Percentiles rank a stretch among this genome's conserved stretches.
These are phyloP conservation scores for Argynnis bischoffii DNA, from an alignment of 2,888 invertebrate genomes.

Conservation along the genomic window DNA sequence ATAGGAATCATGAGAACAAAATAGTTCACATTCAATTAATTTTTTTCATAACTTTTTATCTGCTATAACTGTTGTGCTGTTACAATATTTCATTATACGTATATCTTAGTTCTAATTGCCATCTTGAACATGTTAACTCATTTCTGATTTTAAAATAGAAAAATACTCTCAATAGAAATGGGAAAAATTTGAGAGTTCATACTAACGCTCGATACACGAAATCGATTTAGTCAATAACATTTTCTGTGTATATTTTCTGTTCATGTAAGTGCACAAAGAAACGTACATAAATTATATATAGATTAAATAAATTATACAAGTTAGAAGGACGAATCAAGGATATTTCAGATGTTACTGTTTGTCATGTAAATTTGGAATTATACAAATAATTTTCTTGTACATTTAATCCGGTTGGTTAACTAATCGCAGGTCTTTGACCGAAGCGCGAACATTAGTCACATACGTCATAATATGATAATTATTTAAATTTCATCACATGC, in stretches of 20 bases:
- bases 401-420: slow-evolving; percentile 24
- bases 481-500: slow-evolving; percentile 21
- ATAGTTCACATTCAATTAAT: slow-evolving; percentile 37
- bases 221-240: too few relatives aligned
- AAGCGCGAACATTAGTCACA: slow-evolving; percentile 27
- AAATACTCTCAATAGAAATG: too few relatives aligned
- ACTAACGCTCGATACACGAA: too few relatives aligned
- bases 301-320: too few relatives aligned
- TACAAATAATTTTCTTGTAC: slow-evolving; percentile 5
- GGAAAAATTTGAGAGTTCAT: too few relatives aligned
- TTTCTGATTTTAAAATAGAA: too few relatives aligned
- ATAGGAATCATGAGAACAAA: slow-evolving; percentile 41
- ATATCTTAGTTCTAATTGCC: not conserved
- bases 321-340: too few relatives aligned
- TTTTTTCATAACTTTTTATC: slow-evolving; percentile 19
- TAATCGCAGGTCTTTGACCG: slow-evolving; percentile 35
- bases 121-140: not conserved
- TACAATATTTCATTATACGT: not conserved
- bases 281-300: too few relatives aligned
- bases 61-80: slow-evolving; percentile 17
- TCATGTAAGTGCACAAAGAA: too few relatives aligned
- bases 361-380: not conserved
- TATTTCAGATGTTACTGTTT: not conserved
- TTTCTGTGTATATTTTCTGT: too few relatives aligned
- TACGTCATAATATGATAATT: slow-evolving; percentile 34